Percentiles rank a stretch among this genome's conserved stretches.
phyloP scores from a whole-genome alignment of 2,113 vertebrate species.

The Spilogale gracilis region DNA sequence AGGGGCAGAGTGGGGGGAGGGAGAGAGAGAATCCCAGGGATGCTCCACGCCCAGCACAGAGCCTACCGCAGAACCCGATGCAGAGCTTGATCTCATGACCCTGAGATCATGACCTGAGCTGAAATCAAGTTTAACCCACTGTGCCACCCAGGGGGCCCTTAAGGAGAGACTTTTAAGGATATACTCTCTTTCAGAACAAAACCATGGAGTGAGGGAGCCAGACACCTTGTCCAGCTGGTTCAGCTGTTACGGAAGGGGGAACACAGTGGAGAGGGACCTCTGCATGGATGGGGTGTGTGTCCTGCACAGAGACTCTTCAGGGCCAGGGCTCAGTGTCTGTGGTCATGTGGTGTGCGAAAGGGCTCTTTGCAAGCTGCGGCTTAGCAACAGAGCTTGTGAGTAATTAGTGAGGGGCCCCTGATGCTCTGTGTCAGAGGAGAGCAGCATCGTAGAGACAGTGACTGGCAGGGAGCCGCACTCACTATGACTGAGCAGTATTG shows the following conservation, averaged over 20 bases:
- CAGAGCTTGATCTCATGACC: not conserved
- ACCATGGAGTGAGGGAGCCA: not conserved
- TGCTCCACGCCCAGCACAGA: not conserved
- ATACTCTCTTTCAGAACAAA: not conserved
- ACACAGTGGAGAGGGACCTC: not conserved
- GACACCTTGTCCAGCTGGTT: not conserved
- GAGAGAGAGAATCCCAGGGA: not conserved
- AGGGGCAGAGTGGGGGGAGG: not conserved
- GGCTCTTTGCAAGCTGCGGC: not conserved
- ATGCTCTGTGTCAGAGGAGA: not conserved
- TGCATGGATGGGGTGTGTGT: not conserved
- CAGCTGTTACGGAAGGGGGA: not conserved
- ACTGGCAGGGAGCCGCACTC: not conserved
- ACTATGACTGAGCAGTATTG: no score
- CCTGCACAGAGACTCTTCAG: not conserved
- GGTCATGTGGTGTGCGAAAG: not conserved
- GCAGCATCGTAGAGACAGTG: not conserved
- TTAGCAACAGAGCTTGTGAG: not conserved
- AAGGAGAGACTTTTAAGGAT: not conserved
- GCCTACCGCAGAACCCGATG: not conserved
- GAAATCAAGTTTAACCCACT: not conserved
- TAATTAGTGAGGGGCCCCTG: not conserved
- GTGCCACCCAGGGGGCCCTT: accelerated
- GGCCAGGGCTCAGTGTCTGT: not conserved
- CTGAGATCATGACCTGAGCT: not conserved